These are phyloP conservation scores for Tachina lurida DNA, from an alignment of 2,888 invertebrate genomes.

Conservation along the genomic window DNA sequence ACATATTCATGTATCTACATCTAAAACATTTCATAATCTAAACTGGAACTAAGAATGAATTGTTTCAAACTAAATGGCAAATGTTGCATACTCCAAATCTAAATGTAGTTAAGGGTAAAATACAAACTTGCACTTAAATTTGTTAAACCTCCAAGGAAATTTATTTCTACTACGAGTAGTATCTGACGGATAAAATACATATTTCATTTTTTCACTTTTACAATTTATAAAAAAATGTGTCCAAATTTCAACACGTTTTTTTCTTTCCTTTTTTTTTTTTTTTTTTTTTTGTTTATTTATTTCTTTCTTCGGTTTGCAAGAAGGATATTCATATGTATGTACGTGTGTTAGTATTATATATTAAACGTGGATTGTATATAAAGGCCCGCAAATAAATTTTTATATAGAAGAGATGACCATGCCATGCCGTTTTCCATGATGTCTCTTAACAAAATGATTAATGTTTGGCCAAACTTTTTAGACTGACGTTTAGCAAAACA, in stretches of 20 bases:
- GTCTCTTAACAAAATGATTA: slow-evolving; percentile 71
- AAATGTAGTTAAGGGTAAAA: slow-evolving; percentile 20
- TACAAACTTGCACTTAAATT: slow-evolving; percentile 60
- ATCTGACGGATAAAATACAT: slow-evolving; percentile 67
- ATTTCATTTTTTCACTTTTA: slow-evolving; percentile 70
- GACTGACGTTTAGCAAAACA: slow-evolving; percentile 56
- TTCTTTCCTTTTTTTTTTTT: slow-evolving; percentile 3
- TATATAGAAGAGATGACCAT: slow-evolving; percentile 52
- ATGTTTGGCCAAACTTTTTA: slow-evolving; percentile 72
- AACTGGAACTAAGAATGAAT: not conserved
- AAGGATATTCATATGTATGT: not conserved
- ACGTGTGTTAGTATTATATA: not conserved
- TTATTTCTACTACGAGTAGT: slow-evolving; percentile 71
- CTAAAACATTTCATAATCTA: too few relatives aligned
- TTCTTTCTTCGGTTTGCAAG: slow-evolving; percentile 18
- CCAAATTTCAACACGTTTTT: slow-evolving; percentile 73
- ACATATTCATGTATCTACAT: too few relatives aligned
- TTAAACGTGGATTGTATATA: not conserved
- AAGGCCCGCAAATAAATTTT: not conserved
- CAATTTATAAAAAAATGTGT: slow-evolving; percentile 72
- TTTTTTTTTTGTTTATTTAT: not conserved
- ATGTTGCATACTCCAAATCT: not conserved
- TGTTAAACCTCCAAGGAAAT: slow-evolving; percentile 73
- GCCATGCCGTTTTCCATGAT: slow-evolving; percentile 37
- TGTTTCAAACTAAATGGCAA: not conserved